Conservation (phyloP, 2,888 invertebrate species). For the Acanthosepion pharaonis region DNA sequence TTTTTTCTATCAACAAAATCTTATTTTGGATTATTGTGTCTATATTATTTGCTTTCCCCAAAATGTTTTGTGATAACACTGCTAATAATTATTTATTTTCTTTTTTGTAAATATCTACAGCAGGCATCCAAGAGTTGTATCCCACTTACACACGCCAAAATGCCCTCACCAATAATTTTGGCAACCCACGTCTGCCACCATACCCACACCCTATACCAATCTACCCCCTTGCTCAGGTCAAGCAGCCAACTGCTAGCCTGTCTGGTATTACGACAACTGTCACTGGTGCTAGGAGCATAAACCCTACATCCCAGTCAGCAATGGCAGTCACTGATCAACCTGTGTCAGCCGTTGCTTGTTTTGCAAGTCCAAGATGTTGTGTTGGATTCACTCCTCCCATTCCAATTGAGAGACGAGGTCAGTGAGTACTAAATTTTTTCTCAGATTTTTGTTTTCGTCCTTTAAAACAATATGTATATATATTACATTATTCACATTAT, state of each 20-base stretch:
- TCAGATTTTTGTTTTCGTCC: too few relatives aligned
- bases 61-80: not conserved
- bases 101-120: not conserved
- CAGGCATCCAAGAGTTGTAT: constrained; percentile 66
- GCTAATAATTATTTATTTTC: not conserved
- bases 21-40: too few relatives aligned
- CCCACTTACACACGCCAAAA: constrained; percentile 69
- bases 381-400: constrained; percentile 76
- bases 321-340: constrained; percentile 79
- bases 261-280: constrained; percentile 56
- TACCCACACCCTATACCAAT: constrained; percentile 89
- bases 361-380: constrained; percentile 86
- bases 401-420: constrained; percentile 65
- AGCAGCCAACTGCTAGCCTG: constrained; percentile 75
- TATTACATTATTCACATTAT: too few relatives aligned
- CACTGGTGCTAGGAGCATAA: constrained; percentile 55
- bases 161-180: constrained; percentile 70
- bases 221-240: constrained; percentile 88
- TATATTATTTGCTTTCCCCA: too few relatives aligned
- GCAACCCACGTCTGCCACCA: constrained; percentile 91
- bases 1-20: too few relatives aligned
- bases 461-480: too few relatives aligned
- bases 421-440: not conserved
- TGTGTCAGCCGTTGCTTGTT: constrained; percentile 85
- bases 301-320: constrained; percentile 74